A percentile compares a stretch with the other conserved stretches of the same genome.
Evolutionary conservation across 2,113 vertebrate genomes (phyloP).

Genomic region (Zosterops lateralis): DNA sequence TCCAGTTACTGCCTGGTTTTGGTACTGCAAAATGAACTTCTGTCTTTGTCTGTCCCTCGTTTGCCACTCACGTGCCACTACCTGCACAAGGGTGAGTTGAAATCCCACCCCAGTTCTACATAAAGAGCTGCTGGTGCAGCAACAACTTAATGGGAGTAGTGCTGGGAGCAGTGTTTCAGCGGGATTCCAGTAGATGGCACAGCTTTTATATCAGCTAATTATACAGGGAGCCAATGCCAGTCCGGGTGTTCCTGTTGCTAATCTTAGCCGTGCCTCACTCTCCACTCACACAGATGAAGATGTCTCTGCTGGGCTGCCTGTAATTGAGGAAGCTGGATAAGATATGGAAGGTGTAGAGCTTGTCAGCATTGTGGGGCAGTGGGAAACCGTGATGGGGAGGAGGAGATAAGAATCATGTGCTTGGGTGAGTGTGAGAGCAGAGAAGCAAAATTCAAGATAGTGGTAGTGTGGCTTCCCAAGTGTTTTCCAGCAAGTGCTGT

Average conservation of each 20-base stretch:
- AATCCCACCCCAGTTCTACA: background rate
- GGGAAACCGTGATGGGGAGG: background rate
- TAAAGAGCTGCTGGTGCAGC: background rate
- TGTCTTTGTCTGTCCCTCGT: accelerated
- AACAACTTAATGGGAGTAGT: background rate
- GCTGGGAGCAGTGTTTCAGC: background rate
- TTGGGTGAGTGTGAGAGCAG: background rate
- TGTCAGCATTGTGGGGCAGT: background rate
- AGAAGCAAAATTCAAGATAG: background rate
- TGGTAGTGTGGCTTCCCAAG: background rate
- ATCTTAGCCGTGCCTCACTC: background rate
- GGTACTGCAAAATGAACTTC: background rate
- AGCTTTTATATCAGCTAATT: conserved; percentile 34
- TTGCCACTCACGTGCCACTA: background rate
- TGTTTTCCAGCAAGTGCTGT: background rate
- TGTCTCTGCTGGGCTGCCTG: background rate
- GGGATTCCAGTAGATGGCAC: conserved; percentile 55
- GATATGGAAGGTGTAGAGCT: background rate
- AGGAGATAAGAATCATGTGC: accelerated
- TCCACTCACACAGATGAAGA: background rate
- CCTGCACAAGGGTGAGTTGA: background rate
- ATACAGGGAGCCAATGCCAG: accelerated
- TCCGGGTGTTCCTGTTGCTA: background rate
- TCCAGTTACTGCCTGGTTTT: background rate
- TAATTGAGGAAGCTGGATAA: background rate